Evolutionary conservation across 2,797 vertebrate species (phyloP).

Genomic region (Botia kubotai): DNA sequence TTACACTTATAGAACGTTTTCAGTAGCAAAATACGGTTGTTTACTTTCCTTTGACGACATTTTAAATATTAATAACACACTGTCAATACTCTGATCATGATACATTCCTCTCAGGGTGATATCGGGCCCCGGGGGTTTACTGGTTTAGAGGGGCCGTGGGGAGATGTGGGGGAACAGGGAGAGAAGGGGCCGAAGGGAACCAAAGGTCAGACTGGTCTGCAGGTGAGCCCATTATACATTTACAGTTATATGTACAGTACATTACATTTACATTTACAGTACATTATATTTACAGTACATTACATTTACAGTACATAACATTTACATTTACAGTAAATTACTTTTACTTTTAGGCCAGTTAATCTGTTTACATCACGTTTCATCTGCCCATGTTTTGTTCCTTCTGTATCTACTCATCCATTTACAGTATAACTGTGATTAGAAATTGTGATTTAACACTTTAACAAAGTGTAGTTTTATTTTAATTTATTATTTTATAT

Average conservation of each 20-base stretch:
- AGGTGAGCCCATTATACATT: constrained; percentile 71
- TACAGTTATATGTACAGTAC: background rate
- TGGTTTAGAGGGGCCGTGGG: constrained; percentile 81
- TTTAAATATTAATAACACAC: too few species aligned
- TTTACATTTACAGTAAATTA: too few species aligned
- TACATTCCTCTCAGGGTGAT: constrained; percentile 76
- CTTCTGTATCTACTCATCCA: too few species aligned
- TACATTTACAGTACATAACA: too few species aligned
- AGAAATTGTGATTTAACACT: too few species aligned
- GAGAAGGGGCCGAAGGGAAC: constrained; percentile 80
- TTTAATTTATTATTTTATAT: too few species aligned
- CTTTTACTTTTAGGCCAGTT: too few species aligned
- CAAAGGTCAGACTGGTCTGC: constrained; percentile 82
- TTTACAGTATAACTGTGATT: too few species aligned
- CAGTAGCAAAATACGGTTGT: background rate
- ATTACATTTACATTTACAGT: background rate
- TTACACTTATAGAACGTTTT: background rate
- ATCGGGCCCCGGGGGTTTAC: constrained; percentile 77
- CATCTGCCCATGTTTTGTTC: background rate
- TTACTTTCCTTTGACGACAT: background rate
- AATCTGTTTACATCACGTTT: background rate
- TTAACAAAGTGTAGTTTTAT: too few species aligned
- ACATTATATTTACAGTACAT: background rate
- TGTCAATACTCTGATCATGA: too few species aligned
- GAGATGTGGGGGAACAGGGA: constrained; percentile 76